A percentile compares a stretch with the other conserved stretches of the same genome.
Conservation (phyloP, 2,888 invertebrate genomes). For the Oxytorus armatus region DNA sequence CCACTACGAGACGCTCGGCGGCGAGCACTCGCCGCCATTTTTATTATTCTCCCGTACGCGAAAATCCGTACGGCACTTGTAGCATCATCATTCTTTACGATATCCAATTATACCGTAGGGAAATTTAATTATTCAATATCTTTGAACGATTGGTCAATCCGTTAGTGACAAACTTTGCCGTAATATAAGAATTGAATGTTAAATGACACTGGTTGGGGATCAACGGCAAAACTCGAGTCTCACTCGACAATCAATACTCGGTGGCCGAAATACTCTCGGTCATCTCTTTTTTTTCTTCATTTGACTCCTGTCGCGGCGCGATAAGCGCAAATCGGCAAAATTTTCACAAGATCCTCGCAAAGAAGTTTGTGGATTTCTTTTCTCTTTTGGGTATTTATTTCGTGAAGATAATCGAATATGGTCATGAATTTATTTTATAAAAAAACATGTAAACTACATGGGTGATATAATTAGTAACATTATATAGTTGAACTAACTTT, state of each 20-base stretch:
- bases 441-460: constrained; percentile 83
- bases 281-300: no score
- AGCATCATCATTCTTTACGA: no score
- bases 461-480: constrained; percentile 71
- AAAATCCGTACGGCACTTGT: no score
- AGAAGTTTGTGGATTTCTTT: no score
- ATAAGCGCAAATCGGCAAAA: constrained; percentile 32
- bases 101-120: no score
- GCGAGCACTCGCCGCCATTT: constrained; percentile 59
- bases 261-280: not conserved
- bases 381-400: not conserved
- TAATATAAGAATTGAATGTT: no score
- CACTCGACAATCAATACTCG: not conserved
- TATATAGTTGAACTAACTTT: constrained; percentile 76
- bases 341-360: not conserved
- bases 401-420: constrained; percentile 45
- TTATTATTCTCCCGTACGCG: constrained; percentile 39
- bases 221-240: no score
- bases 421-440: constrained; percentile 79
- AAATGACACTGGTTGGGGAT: no score
- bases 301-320: no score
- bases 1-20: constrained; percentile 45
- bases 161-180: no score
- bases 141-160: no score
- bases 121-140: no score